phyloP scores from a whole-genome alignment of 2,797 vertebrate genomes.

The Pangasius krempfi region DNA sequence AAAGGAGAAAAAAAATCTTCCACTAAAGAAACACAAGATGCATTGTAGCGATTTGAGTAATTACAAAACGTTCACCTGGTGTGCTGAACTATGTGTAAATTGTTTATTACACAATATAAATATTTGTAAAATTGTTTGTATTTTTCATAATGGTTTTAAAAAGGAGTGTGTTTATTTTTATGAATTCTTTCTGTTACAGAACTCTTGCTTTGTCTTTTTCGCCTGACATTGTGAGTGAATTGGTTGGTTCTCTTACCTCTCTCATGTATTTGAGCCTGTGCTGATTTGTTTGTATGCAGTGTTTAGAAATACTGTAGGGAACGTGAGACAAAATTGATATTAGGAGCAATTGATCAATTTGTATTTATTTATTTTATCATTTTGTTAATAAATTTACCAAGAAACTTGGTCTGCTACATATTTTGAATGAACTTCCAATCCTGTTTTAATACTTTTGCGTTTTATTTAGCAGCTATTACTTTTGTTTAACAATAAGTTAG shows the following conservation, averaged over 20 bases:
- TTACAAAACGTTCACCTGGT: constrained; percentile 75
- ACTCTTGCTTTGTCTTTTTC: constrained; percentile 76
- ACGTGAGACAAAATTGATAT: constrained; percentile 86
- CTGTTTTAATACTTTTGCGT: background rate
- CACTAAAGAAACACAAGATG: constrained; percentile 73
- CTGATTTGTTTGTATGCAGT: constrained; percentile 97
- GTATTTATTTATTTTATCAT: constrained; percentile 99
- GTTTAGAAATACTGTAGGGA: constrained; percentile 95
- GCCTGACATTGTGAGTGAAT: constrained; percentile 88
- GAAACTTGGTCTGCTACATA: constrained; percentile 53
- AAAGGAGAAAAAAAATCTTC: constrained; percentile 68
- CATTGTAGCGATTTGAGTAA: constrained; percentile 81
- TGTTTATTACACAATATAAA: constrained; percentile 84
- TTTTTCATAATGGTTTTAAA: constrained; percentile 85
- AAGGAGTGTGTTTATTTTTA: constrained; percentile 86
- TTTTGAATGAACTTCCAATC: constrained; percentile 1
- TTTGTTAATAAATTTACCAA: constrained; percentile 99
- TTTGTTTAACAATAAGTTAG: background rate
- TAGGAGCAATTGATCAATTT: constrained; percentile 99
- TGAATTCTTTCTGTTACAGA: constrained; percentile 81
- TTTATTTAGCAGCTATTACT: background rate
- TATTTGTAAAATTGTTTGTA: constrained; percentile 88
- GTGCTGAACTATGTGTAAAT: constrained; percentile 84
- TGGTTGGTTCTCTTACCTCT: constrained; percentile 88
- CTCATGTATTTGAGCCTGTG: constrained; percentile 89